Evolutionary conservation across 2,113 vertebrate species (phyloP).

Genomic region (Ageneiosus marmoratus): DNA sequence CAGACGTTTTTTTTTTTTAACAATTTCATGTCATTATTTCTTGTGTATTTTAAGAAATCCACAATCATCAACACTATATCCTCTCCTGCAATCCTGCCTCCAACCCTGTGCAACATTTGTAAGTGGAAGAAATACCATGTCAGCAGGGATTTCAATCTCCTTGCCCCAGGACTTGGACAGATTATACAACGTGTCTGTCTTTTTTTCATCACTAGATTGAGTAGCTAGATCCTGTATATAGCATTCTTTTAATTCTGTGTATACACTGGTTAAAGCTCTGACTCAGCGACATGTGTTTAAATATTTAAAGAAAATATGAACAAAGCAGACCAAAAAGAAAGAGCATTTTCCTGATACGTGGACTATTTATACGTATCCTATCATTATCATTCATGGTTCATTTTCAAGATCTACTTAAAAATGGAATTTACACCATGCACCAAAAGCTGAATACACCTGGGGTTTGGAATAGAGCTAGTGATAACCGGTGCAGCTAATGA

Average conservation of each 20-base stretch:
- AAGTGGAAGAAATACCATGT: constrained; percentile 24
- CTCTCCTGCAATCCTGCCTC: constrained; percentile 20
- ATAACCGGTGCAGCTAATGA: background rate
- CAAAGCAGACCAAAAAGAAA: background rate
- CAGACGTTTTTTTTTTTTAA: background rate
- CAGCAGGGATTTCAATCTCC: constrained; percentile 44
- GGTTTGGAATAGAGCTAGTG: background rate
- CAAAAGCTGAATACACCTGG: background rate
- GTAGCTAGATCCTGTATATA: background rate
- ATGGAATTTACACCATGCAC: background rate
- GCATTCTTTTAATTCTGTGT: background rate
- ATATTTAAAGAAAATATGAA: background rate
- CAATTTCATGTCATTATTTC: background rate
- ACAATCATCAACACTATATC: background rate
- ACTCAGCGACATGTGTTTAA: background rate
- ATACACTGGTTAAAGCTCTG: background rate
- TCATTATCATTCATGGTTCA: background rate
- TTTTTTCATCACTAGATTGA: background rate
- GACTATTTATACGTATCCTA: background rate
- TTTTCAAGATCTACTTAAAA: background rate
- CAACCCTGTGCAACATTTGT: constrained; percentile 8
- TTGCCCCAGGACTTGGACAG: constrained; percentile 31
- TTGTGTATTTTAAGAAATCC: background rate
- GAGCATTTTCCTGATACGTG: background rate
- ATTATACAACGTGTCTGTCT: constrained; percentile 38